Conservation (phyloP, 2,888 invertebrate species). For the Drymonia ruficornis region DNA sequence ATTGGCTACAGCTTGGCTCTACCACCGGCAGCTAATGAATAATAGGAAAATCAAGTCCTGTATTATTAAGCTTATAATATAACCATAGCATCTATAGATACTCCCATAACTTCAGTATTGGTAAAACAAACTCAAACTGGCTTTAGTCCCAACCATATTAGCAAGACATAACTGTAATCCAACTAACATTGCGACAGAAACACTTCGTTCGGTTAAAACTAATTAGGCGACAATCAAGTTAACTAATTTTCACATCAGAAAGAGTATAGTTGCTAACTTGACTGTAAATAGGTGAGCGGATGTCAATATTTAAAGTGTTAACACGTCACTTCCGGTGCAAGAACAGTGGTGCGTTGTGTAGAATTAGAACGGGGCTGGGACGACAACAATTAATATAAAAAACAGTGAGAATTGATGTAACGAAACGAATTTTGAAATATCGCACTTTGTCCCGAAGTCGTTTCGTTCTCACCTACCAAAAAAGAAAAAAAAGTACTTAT, state of each 20-base stretch:
- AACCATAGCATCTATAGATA: background rate
- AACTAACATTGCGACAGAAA: constrained; percentile 1
- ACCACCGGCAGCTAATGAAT: too few species aligned
- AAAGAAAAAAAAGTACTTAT: too few species aligned
- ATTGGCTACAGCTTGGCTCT: too few species aligned
- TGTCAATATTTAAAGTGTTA: constrained; percentile 42
- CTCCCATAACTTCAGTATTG: background rate
- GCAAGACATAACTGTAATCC: constrained; percentile 2
- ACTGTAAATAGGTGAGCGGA: constrained; percentile 30
- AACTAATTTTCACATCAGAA: constrained; percentile 15
- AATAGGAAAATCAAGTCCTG: background rate
- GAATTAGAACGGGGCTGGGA: constrained; percentile 28
- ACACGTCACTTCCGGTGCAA: constrained; percentile 35
- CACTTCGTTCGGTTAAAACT: constrained; percentile 2
- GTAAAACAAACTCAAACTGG: background rate
- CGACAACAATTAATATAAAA: constrained; percentile 13
- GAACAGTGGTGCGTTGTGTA: constrained; percentile 26
- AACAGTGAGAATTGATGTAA: background rate
- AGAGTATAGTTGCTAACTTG: constrained; percentile 11
- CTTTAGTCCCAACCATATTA: background rate
- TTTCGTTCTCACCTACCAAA: background rate
- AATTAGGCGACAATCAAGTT: constrained; percentile 13
- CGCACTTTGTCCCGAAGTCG: background rate
- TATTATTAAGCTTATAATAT: too few species aligned
- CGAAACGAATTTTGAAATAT: background rate